These are phyloP conservation scores for Cantharis lateralis DNA, from an alignment of 2,888 invertebrate species.

Conservation along the genomic window DNA sequence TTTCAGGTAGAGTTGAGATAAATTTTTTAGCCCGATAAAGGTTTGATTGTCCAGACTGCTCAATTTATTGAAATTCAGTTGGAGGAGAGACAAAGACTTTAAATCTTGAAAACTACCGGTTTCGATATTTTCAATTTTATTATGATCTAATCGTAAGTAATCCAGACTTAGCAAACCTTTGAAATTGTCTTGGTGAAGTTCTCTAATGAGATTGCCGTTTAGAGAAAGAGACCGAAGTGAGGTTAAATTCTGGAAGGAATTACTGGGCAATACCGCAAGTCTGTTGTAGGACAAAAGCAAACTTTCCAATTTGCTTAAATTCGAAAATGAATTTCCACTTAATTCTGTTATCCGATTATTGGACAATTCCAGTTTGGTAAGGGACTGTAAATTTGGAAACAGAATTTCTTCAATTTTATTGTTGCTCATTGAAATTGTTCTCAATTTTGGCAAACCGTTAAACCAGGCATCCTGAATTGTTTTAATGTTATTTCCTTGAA, in stretches of 20 bases:
- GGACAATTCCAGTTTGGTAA: background rate
- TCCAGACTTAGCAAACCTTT: background rate
- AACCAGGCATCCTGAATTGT: background rate
- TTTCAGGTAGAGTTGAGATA: background rate
- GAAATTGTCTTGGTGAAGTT: background rate
- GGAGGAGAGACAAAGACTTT: background rate
- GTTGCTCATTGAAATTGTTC: background rate
- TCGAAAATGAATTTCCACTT: background rate
- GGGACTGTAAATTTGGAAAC: background rate
- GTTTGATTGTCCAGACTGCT: background rate
- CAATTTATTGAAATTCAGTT: background rate
- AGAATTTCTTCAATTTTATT: background rate
- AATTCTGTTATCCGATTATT: background rate
- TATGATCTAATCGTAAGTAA: background rate
- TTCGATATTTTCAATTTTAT: background rate
- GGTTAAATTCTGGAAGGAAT: background rate
- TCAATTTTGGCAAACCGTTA: background rate
- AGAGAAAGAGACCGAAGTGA: background rate
- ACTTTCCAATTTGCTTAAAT: background rate
- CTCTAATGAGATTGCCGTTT: background rate
- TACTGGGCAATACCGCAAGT: background rate
- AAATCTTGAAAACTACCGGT: background rate
- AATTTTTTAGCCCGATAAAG: background rate
- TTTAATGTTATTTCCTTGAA: background rate
- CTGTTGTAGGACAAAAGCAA: background rate